Evolutionary conservation across 2,797 vertebrate species (phyloP).

Genomic region (Notoglanidium macrostoma): DNA sequence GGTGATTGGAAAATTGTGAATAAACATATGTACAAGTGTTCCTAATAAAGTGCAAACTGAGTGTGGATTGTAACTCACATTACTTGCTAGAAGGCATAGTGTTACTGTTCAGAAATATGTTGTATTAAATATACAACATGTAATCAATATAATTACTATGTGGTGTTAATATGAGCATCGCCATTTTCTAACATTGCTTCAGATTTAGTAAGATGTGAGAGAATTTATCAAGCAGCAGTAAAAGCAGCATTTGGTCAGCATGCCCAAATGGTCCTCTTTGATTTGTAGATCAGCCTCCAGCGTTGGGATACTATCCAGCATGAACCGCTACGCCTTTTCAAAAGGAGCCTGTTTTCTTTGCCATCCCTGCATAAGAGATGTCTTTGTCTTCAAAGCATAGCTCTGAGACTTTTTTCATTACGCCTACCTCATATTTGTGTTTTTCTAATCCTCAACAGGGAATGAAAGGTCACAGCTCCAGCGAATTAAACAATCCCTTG

Average conservation of each 20-base stretch:
- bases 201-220: slow-evolving; percentile 46
- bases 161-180: not conserved
- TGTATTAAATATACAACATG: not conserved
- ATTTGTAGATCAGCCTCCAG: slow-evolving; percentile 65
- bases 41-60: not conserved
- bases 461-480: slow-evolving; percentile 59
- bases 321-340: slow-evolving; percentile 53
- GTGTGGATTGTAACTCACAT: not conserved
- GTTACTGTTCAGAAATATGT: not conserved
- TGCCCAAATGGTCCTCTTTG: slow-evolving; percentile 66
- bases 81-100: not conserved
- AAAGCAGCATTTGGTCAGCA: slow-evolving; percentile 57
- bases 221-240: slow-evolving; percentile 49
- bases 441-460: slow-evolving; percentile 64
- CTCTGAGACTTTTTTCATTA: slow-evolving; percentile 47
- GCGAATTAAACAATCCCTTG: slow-evolving; percentile 44
- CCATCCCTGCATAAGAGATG: slow-evolving; percentile 67
- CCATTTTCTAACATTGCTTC: slow-evolving; percentile 26
- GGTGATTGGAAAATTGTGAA: not conserved
- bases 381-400: slow-evolving; percentile 67
- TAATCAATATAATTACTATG: not conserved
- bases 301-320: slow-evolving; percentile 63
- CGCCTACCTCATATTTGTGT: slow-evolving; percentile 66
- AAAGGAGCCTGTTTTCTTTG: slow-evolving; percentile 69
- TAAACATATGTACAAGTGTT: not conserved